Conservation (phyloP, 2,888 invertebrate species). For the Mimachlamys varia region DNA sequence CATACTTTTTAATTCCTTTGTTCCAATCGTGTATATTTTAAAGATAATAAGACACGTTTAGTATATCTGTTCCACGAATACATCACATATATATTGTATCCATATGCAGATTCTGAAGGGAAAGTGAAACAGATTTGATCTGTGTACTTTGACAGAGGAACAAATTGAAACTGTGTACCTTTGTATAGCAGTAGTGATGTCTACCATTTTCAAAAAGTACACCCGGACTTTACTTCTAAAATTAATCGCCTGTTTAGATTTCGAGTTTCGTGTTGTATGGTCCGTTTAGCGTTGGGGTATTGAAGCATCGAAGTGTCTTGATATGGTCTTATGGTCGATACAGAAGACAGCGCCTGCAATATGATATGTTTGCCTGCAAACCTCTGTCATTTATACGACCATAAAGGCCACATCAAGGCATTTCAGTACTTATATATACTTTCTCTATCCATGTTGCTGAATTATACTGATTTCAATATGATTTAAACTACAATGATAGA, state of each 20-base stretch:
- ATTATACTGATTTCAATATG: no score
- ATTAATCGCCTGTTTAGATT: neutral
- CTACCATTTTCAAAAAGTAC: conserved; percentile 4
- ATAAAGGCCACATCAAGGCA: no score
- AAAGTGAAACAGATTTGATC: neutral
- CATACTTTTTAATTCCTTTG: neutral
- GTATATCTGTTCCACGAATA: neutral
- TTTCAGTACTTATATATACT: no score
- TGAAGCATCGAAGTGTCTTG: no score
- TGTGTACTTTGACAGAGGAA: neutral
- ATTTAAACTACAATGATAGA: no score
- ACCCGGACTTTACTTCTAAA: neutral
- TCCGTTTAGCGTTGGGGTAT: no score
- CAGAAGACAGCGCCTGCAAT: no score
- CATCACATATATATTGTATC: neutral
- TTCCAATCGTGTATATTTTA: neutral
- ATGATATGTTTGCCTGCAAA: no score
- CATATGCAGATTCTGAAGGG: neutral
- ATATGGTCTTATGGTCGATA: no score
- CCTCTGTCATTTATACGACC: no score
- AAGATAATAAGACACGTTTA: neutral
- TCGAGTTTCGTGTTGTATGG: neutral
- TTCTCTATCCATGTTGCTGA: no score
- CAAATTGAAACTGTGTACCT: neutral
- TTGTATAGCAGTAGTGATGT: neutral